Evolutionary conservation across 2,113 vertebrate species (phyloP).

Genomic region (Nymphicus hollandicus): DNA sequence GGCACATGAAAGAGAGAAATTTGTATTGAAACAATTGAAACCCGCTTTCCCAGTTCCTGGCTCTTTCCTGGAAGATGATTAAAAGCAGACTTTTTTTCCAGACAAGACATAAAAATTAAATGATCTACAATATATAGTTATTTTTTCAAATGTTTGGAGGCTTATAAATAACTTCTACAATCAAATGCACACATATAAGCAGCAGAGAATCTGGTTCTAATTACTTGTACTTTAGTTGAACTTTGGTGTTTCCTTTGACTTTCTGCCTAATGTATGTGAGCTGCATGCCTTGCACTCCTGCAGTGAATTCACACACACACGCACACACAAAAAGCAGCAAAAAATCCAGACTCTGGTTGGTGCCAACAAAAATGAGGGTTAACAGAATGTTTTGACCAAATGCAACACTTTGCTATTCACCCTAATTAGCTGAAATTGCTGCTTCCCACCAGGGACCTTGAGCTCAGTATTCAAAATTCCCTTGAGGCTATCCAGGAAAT

Average conservation of each 20-base stretch:
- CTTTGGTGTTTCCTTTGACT: constrained; percentile 90
- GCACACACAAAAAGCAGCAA: neutral
- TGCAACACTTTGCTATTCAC: constrained; percentile 78
- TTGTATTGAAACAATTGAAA: constrained; percentile 63
- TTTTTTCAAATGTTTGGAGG: constrained; percentile 65
- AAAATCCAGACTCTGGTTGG: constrained; percentile 70
- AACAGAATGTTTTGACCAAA: constrained; percentile 80
- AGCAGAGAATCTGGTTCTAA: constrained; percentile 84
- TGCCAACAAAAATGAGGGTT: constrained; percentile 84
- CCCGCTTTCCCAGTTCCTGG: constrained; percentile 51
- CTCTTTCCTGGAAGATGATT: constrained; percentile 73
- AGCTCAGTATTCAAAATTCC: constrained; percentile 74
- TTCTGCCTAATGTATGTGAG: constrained; percentile 81
- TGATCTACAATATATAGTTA: constrained; percentile 50
- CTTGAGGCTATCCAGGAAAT: constrained; percentile 82
- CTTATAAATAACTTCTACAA: constrained; percentile 76
- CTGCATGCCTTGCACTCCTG: constrained; percentile 77
- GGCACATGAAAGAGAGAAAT: constrained; percentile 61
- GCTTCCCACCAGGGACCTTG: constrained; percentile 72
- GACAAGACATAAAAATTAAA: constrained; percentile 72
- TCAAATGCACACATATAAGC: constrained; percentile 64
- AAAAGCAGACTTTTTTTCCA: constrained; percentile 73
- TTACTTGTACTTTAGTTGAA: constrained; percentile 92
- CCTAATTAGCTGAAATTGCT: constrained; percentile 82
- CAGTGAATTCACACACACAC: constrained; percentile 68